These are phyloP conservation scores for Drosophila miranda DNA, from an alignment of 1,140 invertebrate species.

Conservation along the genomic window DNA sequence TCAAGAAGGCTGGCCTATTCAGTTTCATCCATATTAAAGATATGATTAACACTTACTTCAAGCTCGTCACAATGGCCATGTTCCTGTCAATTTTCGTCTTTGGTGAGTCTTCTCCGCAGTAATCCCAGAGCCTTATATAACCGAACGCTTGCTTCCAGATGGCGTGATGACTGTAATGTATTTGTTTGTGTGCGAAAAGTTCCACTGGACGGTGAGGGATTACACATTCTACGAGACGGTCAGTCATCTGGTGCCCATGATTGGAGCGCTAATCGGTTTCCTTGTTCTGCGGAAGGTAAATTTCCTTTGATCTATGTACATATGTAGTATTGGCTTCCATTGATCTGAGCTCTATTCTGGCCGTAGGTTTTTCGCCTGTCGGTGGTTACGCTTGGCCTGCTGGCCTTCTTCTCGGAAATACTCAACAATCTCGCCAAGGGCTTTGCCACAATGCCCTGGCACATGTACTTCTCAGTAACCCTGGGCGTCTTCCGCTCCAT, in stretches of 20 bases:
- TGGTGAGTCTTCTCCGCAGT: conserved; percentile 52
- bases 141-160: conserved; percentile 29
- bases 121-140: conserved; percentile 38
- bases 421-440: conserved; percentile 83
- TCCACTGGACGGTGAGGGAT: conserved; percentile 86
- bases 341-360: not conserved
- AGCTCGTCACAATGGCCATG: conserved; percentile 84
- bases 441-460: conserved; percentile 85
- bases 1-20: conserved; percentile 83
- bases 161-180: conserved; percentile 84
- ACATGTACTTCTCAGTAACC: conserved; percentile 84
- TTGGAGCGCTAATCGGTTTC: conserved; percentile 84
- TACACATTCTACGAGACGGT: conserved; percentile 84
- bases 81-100: conserved; percentile 84
- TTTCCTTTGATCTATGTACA: not conserved
- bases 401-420: conserved; percentile 79
- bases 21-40: conserved; percentile 84
- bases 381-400: conserved; percentile 66
- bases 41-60: conserved; percentile 85
- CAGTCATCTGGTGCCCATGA: conserved; percentile 82
- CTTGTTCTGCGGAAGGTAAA: conserved; percentile 83
- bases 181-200: conserved; percentile 86
- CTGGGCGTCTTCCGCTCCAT: conserved; percentile 84
- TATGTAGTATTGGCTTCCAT: too few relatives aligned
- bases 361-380: conserved; percentile 70